These are phyloP conservation scores for Polyploca ridens DNA, from an alignment of 2,888 invertebrate species.

Conservation along the genomic window DNA sequence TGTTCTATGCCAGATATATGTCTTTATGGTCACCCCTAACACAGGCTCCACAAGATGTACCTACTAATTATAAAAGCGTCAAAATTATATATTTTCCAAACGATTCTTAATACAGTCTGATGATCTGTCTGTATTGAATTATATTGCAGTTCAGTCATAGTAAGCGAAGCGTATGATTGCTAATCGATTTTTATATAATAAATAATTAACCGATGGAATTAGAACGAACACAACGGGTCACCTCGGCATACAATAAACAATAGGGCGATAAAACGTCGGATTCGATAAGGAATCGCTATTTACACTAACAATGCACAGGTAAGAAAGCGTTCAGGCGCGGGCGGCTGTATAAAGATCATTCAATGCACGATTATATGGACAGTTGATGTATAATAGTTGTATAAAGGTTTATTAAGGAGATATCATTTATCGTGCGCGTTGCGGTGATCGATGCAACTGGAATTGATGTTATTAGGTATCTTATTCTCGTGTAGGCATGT, in stretches of 20 bases:
- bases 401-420: slow-evolving; percentile 20
- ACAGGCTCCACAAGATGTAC: not conserved
- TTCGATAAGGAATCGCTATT: slow-evolving; percentile 54
- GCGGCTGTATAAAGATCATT: slow-evolving; percentile 56
- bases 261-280: slow-evolving; percentile 52
- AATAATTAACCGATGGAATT: slow-evolving; percentile 43
- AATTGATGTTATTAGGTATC: slow-evolving; percentile 32
- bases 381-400: not conserved
- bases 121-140: too few species aligned
- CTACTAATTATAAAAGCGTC: not conserved
- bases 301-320: slow-evolving; percentile 54
- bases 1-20: not conserved
- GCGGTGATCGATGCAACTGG: slow-evolving; percentile 33
- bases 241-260: slow-evolving; percentile 59
- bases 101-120: not conserved
- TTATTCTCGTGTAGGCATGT: too few species aligned
- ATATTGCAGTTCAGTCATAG: too few species aligned
- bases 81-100: not conserved
- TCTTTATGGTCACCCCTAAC: not conserved
- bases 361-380: slow-evolving; percentile 32
- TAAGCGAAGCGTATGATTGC: not conserved
- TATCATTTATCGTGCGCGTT: slow-evolving; percentile 36
- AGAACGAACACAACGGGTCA: slow-evolving; percentile 47
- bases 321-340: slow-evolving; percentile 44
- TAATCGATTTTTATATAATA: slow-evolving; percentile 22